Evolutionary conservation across 2,113 vertebrate genomes (phyloP), one percentile per base, ranked within the genome.

Genomic region (Hypomesus transpacificus): DNA sequence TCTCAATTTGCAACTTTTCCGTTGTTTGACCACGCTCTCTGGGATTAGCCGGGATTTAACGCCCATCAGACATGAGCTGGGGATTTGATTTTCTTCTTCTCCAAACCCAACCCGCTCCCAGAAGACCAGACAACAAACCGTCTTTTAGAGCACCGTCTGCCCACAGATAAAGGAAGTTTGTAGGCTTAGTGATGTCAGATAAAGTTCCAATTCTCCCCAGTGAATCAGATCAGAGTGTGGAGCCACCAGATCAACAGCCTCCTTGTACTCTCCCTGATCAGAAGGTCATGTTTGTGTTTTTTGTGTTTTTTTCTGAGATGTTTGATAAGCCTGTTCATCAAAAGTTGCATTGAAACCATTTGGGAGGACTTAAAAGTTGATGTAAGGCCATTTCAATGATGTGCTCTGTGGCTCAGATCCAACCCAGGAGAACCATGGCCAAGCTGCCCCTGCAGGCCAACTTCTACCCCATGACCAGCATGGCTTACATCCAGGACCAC

Each of bases 391-490:
- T 34, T 5, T 34, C 24, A 46, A 46, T 63, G 31, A 6, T 59
- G 21, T 68, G 17, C 53, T 72, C 0, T 50, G 52, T 68, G 3
- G 70, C 3, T 86, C 72, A 98, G 96, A 95, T 97, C 86, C 96
- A 97, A 73, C 94, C 95, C 62, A 90, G 96, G 73, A 73, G 88
- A 75, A 94, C 92, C 0, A 86, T 96, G 87, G 82, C 62, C 50
- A 98, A 96, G 87, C 87, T 98, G 71, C 96, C 96, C 57, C 84
- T 97, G 81, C 96, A 98, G 89, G 96, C 95, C 1, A 97, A 97
- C 87, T 91, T 98, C 21, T 98, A 96, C 80, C 96, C 96, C 0
- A 95, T 97, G 94, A 92, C 85, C 28, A 94, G 94, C 2, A 93
- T 96, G 84, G 80, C 88, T 0, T 97, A 97, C 69, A 82, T 98